Conservation (phyloP, 2,888 invertebrate genomes). For the Hyalella azteca region DNA sequence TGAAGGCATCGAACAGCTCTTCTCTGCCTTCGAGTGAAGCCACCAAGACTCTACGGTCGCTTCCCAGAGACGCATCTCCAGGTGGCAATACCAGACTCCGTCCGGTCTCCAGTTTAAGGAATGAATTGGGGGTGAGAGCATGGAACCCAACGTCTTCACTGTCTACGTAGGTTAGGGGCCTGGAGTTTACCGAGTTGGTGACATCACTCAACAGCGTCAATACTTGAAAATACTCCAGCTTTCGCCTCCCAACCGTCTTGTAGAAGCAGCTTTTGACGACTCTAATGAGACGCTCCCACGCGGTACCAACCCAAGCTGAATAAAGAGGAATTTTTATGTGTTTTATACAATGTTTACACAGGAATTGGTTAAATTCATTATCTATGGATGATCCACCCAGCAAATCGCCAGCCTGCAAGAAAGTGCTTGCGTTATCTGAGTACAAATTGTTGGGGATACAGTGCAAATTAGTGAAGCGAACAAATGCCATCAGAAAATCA, state of each 20-base stretch:
- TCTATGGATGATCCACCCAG: background rate
- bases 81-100: no score
- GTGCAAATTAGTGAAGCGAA: constrained; percentile 11
- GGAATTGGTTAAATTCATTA: background rate
- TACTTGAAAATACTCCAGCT: constrained; percentile 19
- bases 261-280: constrained; percentile 23
- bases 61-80: no score
- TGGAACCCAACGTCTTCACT: background rate
- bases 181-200: background rate
- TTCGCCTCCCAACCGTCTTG: constrained; percentile 21
- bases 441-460: constrained; percentile 19
- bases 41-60: no score
- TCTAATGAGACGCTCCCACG: constrained; percentile 9
- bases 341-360: background rate
- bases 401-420: background rate
- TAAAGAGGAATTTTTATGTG: constrained; percentile 25
- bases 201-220: background rate
- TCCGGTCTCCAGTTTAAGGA: background rate
- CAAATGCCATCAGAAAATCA: background rate
- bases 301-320: background rate
- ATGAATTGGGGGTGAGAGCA: constrained; percentile 6
- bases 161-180: constrained; percentile 26
- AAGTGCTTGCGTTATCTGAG: constrained; percentile 25
- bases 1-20: background rate
- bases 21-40: no score